phyloP scores from a whole-genome alignment of 2,113 vertebrate genomes.

The Gymnobelideus leadbeateri region DNA sequence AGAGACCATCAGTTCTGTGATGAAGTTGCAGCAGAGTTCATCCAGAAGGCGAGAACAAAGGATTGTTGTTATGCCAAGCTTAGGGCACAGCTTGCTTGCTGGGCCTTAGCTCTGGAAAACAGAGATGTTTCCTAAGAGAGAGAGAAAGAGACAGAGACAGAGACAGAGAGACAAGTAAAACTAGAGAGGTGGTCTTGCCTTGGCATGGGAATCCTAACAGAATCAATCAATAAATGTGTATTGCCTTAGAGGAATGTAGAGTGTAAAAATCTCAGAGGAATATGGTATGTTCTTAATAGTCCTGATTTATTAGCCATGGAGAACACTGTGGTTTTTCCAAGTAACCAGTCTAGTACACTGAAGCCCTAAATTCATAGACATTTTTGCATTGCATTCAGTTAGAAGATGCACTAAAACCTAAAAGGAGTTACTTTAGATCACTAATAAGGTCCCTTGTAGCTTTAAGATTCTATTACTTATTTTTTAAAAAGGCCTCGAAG shows the following conservation, averaged over 20 bases:
- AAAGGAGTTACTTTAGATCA: not conserved
- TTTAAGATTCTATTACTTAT: not conserved
- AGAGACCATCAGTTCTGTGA: no score
- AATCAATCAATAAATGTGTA: not conserved
- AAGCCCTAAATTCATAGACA: not conserved
- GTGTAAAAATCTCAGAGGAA: not conserved
- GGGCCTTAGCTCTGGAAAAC: no score
- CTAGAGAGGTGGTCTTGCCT: no score
- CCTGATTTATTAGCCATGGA: not conserved
- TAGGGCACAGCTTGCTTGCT: no score
- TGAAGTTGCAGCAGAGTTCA: no score
- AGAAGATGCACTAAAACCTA: not conserved
- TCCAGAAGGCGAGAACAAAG: no score
- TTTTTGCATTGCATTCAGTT: not conserved
- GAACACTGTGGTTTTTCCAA: not conserved
- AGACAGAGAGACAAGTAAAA: no score
- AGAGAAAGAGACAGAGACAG: no score
- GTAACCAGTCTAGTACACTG: not conserved
- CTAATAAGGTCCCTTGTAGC: not conserved
- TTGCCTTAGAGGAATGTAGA: not conserved
- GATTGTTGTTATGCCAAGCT: no score
- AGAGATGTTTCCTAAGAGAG: no score
- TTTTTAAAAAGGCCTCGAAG: not conserved
- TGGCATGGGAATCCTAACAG: no score
- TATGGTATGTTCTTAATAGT: not conserved